A percentile compares a stretch with the other conserved stretches of the same genome.
Conservation (phyloP, 2,797 vertebrate species). For the Champsocephalus esox region DNA sequence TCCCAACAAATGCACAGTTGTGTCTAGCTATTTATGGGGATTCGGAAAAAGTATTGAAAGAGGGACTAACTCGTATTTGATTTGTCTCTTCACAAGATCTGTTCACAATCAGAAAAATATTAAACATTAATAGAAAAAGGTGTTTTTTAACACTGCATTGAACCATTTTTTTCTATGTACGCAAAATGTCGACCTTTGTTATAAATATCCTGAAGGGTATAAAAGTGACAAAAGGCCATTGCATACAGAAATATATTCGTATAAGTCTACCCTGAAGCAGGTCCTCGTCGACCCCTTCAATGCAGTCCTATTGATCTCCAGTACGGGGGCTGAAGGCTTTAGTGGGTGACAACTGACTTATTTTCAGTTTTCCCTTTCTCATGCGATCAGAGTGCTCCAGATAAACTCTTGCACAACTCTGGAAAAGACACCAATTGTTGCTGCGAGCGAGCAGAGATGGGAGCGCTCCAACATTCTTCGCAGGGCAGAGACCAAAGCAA, state of each 20-base stretch:
- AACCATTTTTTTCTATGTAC: too few relatives aligned
- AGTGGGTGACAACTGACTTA: constrained; percentile 57
- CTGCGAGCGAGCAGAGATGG: constrained; percentile 58
- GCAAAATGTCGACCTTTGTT: not conserved
- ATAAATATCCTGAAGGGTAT: not conserved
- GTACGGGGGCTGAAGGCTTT: constrained; percentile 50
- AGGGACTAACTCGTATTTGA: too few relatives aligned
- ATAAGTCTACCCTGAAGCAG: constrained; percentile 16
- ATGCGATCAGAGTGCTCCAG: constrained; percentile 50
- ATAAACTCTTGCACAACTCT: constrained; percentile 67
- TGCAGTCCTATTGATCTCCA: constrained; percentile 50
- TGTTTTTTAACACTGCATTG: not conserved
- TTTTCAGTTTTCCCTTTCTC: constrained; percentile 55
- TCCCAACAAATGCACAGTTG: too few relatives aligned
- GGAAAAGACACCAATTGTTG: constrained; percentile 69
- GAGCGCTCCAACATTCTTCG: constrained; percentile 57
- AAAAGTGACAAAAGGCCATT: constrained; percentile 12
- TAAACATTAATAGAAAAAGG: not conserved
- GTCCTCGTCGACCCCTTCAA: constrained; percentile 23
- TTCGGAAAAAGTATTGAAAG: too few relatives aligned
- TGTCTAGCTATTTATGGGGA: not conserved
- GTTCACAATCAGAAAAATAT: not conserved
- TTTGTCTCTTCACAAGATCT: not conserved
- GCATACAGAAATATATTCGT: not conserved
- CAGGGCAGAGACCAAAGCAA: constrained; percentile 63